Percentiles rank a stretch among this genome's conserved stretches.
phyloP scores from a whole-genome alignment of 1,140 invertebrate genomes.

The Melipona quadrifasciata region DNA sequence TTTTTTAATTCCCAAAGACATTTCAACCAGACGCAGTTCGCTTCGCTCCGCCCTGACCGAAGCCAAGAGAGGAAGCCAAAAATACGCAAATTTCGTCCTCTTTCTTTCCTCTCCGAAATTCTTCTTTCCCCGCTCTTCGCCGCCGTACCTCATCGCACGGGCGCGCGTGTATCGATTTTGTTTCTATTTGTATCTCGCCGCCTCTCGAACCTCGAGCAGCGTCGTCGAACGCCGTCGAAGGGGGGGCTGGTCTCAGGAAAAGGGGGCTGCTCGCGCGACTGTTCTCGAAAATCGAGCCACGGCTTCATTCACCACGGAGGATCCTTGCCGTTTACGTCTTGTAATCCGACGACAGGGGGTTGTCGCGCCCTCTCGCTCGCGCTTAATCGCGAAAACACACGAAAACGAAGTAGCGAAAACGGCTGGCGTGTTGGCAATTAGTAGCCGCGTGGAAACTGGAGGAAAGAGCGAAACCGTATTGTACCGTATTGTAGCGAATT shows the following conservation, averaged over 20 bases:
- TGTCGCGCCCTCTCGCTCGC: not conserved
- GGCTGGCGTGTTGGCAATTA: not conserved
- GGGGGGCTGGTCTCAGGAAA: slow-evolving; percentile 3
- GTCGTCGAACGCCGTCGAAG: not conserved
- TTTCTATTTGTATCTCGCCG: slow-evolving; percentile 1
- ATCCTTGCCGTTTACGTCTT: slow-evolving; percentile 38
- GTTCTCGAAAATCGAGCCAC: slow-evolving; percentile 13
- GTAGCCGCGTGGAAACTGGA: not conserved
- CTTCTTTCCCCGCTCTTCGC: too few species aligned
- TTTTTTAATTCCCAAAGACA: not conserved
- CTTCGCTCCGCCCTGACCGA: not conserved
- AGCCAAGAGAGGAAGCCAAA: too few species aligned
- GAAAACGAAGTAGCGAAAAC: not conserved
- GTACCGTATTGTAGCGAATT: too few species aligned
- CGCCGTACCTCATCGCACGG: not conserved
- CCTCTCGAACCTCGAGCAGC: not conserved
- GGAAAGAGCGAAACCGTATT: too few species aligned
- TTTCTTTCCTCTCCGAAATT: too few species aligned
- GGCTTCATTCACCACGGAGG: slow-evolving; percentile 15
- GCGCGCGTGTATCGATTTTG: slow-evolving; percentile 37
- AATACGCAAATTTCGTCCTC: not conserved
- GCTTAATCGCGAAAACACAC: not conserved
- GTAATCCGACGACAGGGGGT: slow-evolving; percentile 31
- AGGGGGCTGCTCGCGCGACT: not conserved
- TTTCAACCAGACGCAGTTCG: not conserved